Evolutionary conservation across 2,888 invertebrate species (phyloP), one percentile per base, ranked within the genome.

Genomic region (Andrena flavipes): DNA sequence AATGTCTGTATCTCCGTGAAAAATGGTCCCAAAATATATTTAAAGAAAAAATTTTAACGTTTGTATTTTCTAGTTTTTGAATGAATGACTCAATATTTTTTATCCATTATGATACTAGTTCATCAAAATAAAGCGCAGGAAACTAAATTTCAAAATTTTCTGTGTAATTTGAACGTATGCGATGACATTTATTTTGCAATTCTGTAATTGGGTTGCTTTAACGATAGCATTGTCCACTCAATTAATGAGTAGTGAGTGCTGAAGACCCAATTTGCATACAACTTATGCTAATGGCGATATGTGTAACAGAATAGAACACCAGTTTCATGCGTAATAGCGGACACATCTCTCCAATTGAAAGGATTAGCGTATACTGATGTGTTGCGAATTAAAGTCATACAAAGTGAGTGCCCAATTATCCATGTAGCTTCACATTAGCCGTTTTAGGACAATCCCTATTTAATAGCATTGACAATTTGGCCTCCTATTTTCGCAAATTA

Each of bases 231-330:
- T 75, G 67, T 56, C 65, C 56, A 33, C 20, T 69, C 72, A 69
- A 84, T 84, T 82, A 84, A 82, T 75, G 42, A 51, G 63, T 8
- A 48, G 68, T 48, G 62, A n/a, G 30, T 29, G 59, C 16, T 73
- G 54, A 76, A 75, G 67, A 70, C 26, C 83, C 68, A 84, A 85
- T 85, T 85, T 84, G 73, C 54, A 51, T 75, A 67, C 75, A 80
- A 62, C 69, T 23, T 26, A 62, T 56, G 64, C 62, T 85, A 85
- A 84, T 82, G 85, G 80, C 51, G 51, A 76, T 49, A 79, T 71
- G 10, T 35, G 35, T 35, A 62, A 76, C 71, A 71, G 65, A 60
- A 77, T 62, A 48, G 70, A 65, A 59, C 72, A 23, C 64, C 42
- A 72, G 48, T 73, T 70, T 64, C 71, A 65, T 56, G 42, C 70